phyloP scores from a whole-genome alignment of 2,888 invertebrate genomes.

The Synanthedon myopaeformis region DNA sequence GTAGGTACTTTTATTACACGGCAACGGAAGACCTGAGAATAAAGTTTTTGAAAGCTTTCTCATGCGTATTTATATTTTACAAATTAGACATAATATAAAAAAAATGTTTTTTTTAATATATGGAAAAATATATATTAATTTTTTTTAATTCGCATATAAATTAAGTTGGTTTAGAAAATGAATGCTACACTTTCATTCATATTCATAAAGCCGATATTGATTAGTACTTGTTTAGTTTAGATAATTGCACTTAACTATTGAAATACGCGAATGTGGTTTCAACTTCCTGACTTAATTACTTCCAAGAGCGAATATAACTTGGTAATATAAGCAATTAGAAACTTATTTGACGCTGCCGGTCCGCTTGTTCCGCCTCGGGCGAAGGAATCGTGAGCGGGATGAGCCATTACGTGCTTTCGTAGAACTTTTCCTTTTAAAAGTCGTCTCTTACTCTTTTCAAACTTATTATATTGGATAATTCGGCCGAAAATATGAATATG shows the following conservation, averaged over 20 bases:
- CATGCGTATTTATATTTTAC: too few species aligned
- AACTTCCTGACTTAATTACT: conserved; percentile 64
- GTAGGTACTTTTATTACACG: too few species aligned
- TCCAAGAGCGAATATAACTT: conserved; percentile 65
- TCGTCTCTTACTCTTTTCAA: conserved; percentile 65
- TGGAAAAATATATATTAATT: too few species aligned
- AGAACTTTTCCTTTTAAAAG: conserved; percentile 69
- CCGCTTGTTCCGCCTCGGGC: conserved; percentile 62
- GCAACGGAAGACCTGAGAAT: too few species aligned
- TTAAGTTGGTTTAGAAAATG: too few species aligned
- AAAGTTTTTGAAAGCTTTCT: too few species aligned
- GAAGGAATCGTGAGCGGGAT: conserved; percentile 63
- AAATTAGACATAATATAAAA: too few species aligned
- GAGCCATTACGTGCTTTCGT: conserved; percentile 66
- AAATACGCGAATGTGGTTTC: conserved; percentile 54
- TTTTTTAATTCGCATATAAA: too few species aligned
- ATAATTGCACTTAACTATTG: conserved; percentile 14
- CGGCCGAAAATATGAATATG: conserved; percentile 61
- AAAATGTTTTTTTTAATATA: too few species aligned
- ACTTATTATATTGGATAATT: conserved; percentile 68
- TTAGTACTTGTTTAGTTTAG: not conserved
- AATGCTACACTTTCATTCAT: too few species aligned
- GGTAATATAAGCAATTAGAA: conserved; percentile 71
- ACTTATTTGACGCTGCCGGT: conserved; percentile 69
- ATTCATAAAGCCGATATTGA: too few species aligned